Conservation (phyloP, 2,797 vertebrate genomes). For the Pseudotriccus pelzelni region DNA sequence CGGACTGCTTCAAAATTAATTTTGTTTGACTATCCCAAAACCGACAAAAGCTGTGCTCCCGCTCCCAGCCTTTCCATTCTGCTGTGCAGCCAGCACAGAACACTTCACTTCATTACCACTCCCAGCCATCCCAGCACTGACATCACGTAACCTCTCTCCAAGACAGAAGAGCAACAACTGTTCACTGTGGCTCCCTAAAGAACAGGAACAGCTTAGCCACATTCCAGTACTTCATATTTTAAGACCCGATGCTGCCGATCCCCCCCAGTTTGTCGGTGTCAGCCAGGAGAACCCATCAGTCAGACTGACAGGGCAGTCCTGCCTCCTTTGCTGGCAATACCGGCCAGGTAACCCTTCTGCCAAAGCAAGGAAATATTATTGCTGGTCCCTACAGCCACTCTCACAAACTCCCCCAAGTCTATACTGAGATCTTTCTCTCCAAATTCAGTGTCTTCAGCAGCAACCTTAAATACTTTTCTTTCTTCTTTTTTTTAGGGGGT, state of each 20-base stretch:
- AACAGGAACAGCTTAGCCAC: not conserved
- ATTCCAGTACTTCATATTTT: not conserved
- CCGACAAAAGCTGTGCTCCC: not conserved
- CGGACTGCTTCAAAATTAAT: not conserved
- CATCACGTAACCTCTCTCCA: not conserved
- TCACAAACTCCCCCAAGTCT: no score
- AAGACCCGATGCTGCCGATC: not conserved
- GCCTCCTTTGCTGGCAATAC: not conserved
- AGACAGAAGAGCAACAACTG: not conserved
- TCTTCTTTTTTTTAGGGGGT: not conserved
- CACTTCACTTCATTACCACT: not conserved
- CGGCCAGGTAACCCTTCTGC: not conserved
- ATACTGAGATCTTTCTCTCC: not conserved
- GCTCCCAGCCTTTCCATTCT: not conserved
- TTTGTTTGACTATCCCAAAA: not conserved
- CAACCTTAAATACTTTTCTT: not conserved
- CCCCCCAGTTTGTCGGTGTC: accelerated
- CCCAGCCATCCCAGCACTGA: not conserved
- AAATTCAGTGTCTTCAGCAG: not conserved
- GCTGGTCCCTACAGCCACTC: not conserved
- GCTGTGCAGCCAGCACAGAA: not conserved
- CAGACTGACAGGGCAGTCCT: not conserved
- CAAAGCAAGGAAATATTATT: not conserved
- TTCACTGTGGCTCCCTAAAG: not conserved
- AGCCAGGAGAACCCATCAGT: not conserved